Conservation (phyloP, 2,113 vertebrate genomes). For the Muntiacus reevesi region DNA sequence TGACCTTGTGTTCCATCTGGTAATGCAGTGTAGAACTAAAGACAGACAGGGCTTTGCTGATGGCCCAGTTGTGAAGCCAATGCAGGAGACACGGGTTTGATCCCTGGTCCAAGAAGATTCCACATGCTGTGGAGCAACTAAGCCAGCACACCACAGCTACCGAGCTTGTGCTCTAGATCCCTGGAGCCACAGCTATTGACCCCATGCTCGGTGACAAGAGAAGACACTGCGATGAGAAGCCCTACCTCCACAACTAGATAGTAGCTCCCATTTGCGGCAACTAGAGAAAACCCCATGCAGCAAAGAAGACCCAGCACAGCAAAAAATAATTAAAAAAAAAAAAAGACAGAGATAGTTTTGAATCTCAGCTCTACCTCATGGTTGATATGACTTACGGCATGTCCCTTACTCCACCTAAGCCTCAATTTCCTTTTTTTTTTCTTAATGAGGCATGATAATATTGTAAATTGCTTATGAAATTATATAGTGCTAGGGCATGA, state of each 20-base stretch:
- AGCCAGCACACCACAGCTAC: neutral
- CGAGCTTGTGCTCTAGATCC: neutral
- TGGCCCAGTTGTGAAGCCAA: neutral
- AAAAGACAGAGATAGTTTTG: neutral
- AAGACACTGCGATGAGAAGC: neutral
- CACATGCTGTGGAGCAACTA: neutral
- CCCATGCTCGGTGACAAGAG: neutral
- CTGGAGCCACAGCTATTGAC: neutral
- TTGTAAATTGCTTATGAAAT: neutral
- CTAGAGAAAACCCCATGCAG: neutral
- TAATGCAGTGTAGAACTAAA: neutral
- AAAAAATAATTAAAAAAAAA: neutral
- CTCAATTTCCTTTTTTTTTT: neutral
- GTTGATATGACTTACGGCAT: neutral
- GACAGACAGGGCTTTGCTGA: neutral
- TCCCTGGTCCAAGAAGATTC: neutral
- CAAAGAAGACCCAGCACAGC: neutral
- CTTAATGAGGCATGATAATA: neutral
- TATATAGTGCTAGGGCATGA: neutral
- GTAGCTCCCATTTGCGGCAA: neutral
- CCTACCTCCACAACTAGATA: neutral
- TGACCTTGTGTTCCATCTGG: neutral
- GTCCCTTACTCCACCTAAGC: neutral
- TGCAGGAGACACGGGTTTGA: neutral
- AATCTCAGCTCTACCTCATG: neutral